phyloP scores from a whole-genome alignment of 2,888 invertebrate species.

The Chesias legatella region DNA sequence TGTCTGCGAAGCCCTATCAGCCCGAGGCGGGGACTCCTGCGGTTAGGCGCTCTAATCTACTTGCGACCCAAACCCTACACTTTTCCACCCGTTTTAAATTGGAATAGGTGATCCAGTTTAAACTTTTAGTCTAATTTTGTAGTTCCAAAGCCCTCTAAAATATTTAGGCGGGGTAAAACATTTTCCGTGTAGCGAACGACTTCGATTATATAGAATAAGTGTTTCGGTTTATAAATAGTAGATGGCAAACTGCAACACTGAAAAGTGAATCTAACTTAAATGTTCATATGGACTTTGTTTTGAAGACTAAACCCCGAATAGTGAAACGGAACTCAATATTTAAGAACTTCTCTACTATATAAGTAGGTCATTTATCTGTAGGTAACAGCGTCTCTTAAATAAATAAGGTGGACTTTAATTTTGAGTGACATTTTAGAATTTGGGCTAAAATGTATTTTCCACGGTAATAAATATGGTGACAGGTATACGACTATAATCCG shows the following conservation, averaged over 20 bases:
- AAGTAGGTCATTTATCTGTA: too few relatives aligned
- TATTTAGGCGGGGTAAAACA: slow-evolving; percentile 31
- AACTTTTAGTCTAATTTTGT: slow-evolving; percentile 68
- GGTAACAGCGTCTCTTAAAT: too few relatives aligned
- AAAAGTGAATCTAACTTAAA: too few relatives aligned
- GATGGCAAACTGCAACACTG: not conserved
- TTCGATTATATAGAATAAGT: slow-evolving; percentile 5
- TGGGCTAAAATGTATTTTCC: too few relatives aligned
- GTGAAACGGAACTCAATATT: too few relatives aligned
- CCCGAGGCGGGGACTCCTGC: slow-evolving; percentile 55
- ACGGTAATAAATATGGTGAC: too few relatives aligned
- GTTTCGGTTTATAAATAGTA: not conserved
- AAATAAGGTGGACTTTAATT: too few relatives aligned
- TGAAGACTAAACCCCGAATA: too few relatives aligned
- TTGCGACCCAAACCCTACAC: slow-evolving; percentile 50
- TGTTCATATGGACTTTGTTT: too few relatives aligned
- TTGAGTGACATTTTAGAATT: too few relatives aligned
- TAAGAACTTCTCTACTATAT: too few relatives aligned
- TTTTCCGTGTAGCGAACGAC: slow-evolving; percentile 28
- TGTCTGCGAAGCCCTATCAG: slow-evolving; percentile 33
- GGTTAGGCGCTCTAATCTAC: slow-evolving; percentile 66
- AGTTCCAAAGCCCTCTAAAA: slow-evolving; percentile 41
- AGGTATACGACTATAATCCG: too few relatives aligned
- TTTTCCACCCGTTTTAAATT: slow-evolving; percentile 72
- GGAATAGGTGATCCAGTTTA: slow-evolving; percentile 69